Evolutionary conservation across 2,113 vertebrate genomes (phyloP), one percentile per base, ranked within the genome.

Genomic region (Cavia porcellus): DNA sequence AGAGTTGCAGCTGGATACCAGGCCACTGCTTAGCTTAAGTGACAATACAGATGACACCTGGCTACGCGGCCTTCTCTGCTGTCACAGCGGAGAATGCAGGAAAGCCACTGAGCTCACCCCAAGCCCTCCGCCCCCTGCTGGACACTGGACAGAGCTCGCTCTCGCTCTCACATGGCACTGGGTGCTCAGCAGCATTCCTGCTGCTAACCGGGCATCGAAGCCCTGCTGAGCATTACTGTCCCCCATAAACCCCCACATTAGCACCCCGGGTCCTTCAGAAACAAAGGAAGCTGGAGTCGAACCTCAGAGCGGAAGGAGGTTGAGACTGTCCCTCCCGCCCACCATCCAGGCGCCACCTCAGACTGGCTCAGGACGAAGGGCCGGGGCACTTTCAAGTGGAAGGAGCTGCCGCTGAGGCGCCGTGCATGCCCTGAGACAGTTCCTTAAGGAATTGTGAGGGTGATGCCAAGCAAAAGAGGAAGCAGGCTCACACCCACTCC

Each of bases 151-250:
- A 13, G 12, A 90, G 38, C 7, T 24, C 32, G 38, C 25, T 35
- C 25, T 38, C 38, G 38, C 38, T 38, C 25, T 0, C 0, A 12
- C 7, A 3, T 11, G 3, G 66, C 1, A n/a, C 45, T 4, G 2
- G 10, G n/a, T 5, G 19, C 19, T 9, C 1, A 4, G 74, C 28
- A 17, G 74, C 28, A 17, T 25, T 61, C 6, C 64, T 22, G 28
- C n/a, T 10, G 32, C 10, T 25, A 9, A 24, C 30, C 3, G 55
- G 59, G 61, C 30, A 59, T 80, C 66, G 10, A 1, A 93, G 19
- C 91, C 72, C 5, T 0, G 4, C 74, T 30, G 30, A 19, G 15
- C 15, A 19, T 7, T 6, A 17, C 10, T 59, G 35, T 50, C 55
- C 2, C 42, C 47, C 24, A 32, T 1, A 68, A 66, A 68, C 24